A percentile compares a stretch with the other conserved stretches of the same genome.
phyloP scores from a whole-genome alignment of 2,113 vertebrate species.

The Solea solea region DNA sequence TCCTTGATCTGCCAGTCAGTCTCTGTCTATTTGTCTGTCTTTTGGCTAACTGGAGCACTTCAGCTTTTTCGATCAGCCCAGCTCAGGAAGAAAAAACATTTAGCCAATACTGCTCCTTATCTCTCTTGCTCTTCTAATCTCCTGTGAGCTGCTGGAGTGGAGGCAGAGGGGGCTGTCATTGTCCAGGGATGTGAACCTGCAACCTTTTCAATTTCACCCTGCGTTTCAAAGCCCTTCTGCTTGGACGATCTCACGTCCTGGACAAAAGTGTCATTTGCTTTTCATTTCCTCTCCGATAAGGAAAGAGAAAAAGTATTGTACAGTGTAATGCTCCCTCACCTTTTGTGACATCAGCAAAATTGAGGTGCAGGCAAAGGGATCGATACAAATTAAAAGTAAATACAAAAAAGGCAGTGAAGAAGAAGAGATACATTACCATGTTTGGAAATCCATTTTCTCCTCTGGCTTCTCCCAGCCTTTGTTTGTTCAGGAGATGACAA shows the following conservation, averaged over 20 bases:
- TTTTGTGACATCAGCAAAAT: conserved; percentile 81
- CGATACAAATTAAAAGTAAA: conserved; percentile 92
- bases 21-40: conserved; percentile 68
- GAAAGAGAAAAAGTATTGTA: conserved; percentile 80
- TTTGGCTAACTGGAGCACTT: conserved; percentile 69
- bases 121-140: conserved; percentile 81
- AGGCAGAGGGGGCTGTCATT: conserved; percentile 80
- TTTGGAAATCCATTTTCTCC: conserved; percentile 77
- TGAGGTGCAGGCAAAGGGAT: conserved; percentile 77
- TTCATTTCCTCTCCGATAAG: conserved; percentile 84
- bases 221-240: conserved; percentile 80
- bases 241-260: conserved; percentile 74
- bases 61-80: conserved; percentile 67
- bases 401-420: conserved; percentile 73
- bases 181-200: conserved; percentile 83
- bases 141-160: conserved; percentile 74
- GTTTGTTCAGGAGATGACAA: conserved; percentile 65
- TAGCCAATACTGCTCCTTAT: conserved; percentile 79
- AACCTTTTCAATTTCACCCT: conserved; percentile 86
- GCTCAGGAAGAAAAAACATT: conserved; percentile 56
- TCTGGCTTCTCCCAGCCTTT: conserved; percentile 66
- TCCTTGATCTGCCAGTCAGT: conserved; percentile 55
- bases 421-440: conserved; percentile 58
- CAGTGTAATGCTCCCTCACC: conserved; percentile 85
- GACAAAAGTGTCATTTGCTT: conserved; percentile 88